Evolutionary conservation across 2,113 vertebrate species (phyloP).

Genomic region (Passer montanus): DNA sequence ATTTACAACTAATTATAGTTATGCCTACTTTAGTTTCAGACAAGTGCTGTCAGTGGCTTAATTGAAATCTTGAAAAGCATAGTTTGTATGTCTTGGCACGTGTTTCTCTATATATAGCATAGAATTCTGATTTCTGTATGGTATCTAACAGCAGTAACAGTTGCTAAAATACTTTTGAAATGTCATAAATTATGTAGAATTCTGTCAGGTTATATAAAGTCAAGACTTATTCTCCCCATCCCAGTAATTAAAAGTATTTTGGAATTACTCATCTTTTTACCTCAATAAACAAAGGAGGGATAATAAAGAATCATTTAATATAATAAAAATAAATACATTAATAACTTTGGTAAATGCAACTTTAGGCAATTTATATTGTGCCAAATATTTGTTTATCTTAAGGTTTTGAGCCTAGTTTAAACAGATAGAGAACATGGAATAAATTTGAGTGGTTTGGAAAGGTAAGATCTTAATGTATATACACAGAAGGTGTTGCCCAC

Average conservation of each 20-base stretch:
- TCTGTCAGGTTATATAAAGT: not conserved
- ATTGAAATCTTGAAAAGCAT: not conserved
- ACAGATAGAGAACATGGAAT: not conserved
- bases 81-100: not conserved
- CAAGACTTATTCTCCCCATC: not conserved
- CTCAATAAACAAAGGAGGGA: not conserved
- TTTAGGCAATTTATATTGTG: not conserved
- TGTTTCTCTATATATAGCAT: not conserved
- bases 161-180: not conserved
- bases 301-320: not conserved
- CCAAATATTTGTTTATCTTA: not conserved
- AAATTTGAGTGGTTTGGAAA: not conserved
- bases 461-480: not conserved
- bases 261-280: not conserved
- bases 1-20: not conserved
- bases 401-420: not conserved
- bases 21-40: not conserved
- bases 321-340: not conserved
- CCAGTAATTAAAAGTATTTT: not conserved
- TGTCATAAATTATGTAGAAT: not conserved
- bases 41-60: not conserved
- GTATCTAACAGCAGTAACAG: not conserved
- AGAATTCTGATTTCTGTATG: not conserved
- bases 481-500: not conserved
- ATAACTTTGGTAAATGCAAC: not conserved